Evolutionary conservation across 2,888 invertebrate genomes (phyloP), one percentile per base, ranked within the genome.

Genomic region (Vanessa cardui): DNA sequence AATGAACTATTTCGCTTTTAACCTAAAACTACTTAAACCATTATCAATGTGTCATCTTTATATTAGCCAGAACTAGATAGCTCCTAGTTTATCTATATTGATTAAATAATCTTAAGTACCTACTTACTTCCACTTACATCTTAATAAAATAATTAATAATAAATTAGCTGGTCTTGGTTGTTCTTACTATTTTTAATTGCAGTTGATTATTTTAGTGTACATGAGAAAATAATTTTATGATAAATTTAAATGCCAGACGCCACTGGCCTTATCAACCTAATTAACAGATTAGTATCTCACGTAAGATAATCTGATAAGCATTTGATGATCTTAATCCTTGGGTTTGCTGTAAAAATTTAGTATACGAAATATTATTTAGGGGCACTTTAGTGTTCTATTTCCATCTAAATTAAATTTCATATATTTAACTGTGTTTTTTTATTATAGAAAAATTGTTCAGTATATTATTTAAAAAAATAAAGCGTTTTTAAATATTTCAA

Each of bases 281-380:
- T 86, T 81, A 85, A 80, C 76, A 83, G 86, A 79, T 87, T 85
- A 86, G 73, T 76, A 74, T 77, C 76, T 81, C 77, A 77, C 74
- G 77, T 77, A 80, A 81, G 80, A 80, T 86, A 84, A 87, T 86
- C 83, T 79, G 75, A 76, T 73, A 71, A 70, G 72, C 78, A 76
- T 73, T 77, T 71, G 74, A 73, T 70, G 74, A 76, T 78, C 83
- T 82, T 88, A 87, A 88, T 86, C 85, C 84, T 64, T 67, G 73
- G 12, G 80, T 18, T 9, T 39, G n/a, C 33, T 56, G 56, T 33
- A 18, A 18, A 33, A 56, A 39, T 18, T 39, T 39, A 39, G 39
- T 54, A 54, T 16, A 16, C 31, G 52, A 54, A 31, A 31, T 26
- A 26, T 52, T 52, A 8, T 39, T 39, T 39, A 39, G 12, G 39